A percentile compares a stretch with the other conserved stretches of the same genome.
Evolutionary conservation across 2,113 vertebrate species (phyloP).

Genomic region (Gracilinanus agilis): DNA sequence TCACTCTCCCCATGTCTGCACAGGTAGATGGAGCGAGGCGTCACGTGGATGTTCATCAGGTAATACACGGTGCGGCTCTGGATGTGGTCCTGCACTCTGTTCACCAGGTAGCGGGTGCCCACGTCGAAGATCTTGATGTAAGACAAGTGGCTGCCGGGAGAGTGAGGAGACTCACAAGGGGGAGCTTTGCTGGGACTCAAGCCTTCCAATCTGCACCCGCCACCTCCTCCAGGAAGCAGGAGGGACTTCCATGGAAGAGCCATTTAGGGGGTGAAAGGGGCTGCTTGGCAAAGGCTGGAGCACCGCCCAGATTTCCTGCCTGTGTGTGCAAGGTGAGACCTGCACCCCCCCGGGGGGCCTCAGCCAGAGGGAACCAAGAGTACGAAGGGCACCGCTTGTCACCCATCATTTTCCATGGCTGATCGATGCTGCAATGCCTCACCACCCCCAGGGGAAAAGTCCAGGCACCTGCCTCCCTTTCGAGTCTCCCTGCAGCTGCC

Average conservation of each 20-base stretch:
- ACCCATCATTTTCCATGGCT: not conserved
- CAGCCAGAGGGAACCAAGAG: not conserved
- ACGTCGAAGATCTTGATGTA: constrained; percentile 97
- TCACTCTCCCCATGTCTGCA: constrained; percentile 94
- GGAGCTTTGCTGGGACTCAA: not conserved
- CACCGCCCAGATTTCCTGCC: too few species aligned
- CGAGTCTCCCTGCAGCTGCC: constrained; percentile 5
- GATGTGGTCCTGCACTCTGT: constrained; percentile 93
- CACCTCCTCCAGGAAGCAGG: not conserved
- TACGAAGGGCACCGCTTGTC: not conserved
- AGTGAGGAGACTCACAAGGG: constrained; percentile 32
- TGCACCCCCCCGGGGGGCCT: too few species aligned
- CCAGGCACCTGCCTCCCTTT: not conserved
- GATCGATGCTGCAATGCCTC: not conserved
- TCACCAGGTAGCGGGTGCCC: constrained; percentile 92
- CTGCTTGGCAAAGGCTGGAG: not conserved
- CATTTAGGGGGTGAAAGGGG: not conserved
- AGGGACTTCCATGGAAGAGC: not conserved
- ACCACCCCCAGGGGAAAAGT: not conserved
- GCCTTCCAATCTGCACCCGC: not conserved
- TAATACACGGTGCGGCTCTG: constrained; percentile 95
- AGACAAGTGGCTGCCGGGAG: constrained; percentile 86
- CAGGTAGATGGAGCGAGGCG: constrained; percentile 92
- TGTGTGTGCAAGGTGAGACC: too few species aligned
- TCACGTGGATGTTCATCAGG: constrained; percentile 97